phyloP scores from a whole-genome alignment of 2,113 vertebrate genomes.

The Apteryx owenii region DNA sequence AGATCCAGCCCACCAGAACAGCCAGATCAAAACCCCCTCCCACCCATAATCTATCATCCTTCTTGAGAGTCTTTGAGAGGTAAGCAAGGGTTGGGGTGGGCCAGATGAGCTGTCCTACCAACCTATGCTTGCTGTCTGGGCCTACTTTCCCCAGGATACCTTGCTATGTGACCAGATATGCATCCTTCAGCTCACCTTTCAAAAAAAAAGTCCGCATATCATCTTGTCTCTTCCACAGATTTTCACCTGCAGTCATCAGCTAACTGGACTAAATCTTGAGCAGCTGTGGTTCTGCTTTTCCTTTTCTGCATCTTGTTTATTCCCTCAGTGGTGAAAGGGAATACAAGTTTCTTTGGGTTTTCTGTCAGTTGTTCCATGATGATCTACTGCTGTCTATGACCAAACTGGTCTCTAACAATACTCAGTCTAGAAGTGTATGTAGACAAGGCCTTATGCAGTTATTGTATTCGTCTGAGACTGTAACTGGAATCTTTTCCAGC shows the following conservation, averaged over 20 bases:
- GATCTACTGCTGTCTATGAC: background rate
- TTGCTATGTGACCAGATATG: accelerated
- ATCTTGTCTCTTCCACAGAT: background rate
- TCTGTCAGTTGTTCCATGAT: background rate
- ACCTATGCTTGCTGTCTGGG: background rate
- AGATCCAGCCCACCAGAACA: background rate
- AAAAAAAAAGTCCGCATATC: background rate
- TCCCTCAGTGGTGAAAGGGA: background rate
- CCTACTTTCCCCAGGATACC: background rate
- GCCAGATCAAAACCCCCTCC: background rate
- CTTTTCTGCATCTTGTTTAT: background rate
- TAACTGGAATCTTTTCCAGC: background rate
- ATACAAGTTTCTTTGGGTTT: background rate
- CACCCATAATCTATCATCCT: background rate
- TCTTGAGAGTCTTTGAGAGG: background rate
- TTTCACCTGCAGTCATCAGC: background rate
- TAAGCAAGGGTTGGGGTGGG: background rate
- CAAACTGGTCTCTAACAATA: background rate
- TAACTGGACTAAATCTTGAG: background rate
- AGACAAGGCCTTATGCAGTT: background rate
- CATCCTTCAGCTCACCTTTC: background rate
- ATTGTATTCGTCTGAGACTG: background rate
- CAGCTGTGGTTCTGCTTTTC: background rate
- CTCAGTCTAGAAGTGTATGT: background rate
- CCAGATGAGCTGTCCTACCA: background rate